phyloP scores from a whole-genome alignment of 2,888 invertebrate genomes.

The Eugnorisma glareosa region DNA sequence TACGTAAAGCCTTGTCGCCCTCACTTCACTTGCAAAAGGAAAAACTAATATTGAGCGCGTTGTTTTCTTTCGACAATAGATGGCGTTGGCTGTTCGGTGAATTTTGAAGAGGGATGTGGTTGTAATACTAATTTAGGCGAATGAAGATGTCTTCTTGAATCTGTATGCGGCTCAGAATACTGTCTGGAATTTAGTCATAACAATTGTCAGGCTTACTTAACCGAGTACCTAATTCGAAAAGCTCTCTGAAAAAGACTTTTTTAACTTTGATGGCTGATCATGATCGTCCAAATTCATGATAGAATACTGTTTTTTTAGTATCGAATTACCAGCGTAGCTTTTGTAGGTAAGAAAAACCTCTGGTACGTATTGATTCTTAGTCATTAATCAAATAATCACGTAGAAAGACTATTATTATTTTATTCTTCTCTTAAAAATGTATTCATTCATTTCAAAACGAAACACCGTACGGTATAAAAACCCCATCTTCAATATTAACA shows the following conservation, averaged over 20 bases:
- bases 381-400: not conserved
- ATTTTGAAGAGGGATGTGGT: constrained; percentile 36
- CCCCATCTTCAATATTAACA: constrained; percentile 61
- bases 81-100: constrained; percentile 63
- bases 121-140: constrained; percentile 38
- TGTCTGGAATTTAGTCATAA: not conserved
- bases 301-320: not conserved
- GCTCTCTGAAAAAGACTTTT: not conserved
- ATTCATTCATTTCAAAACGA: constrained; percentile 28
- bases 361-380: not conserved
- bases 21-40: constrained; percentile 70
- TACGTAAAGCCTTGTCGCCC: constrained; percentile 77
- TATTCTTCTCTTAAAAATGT: constrained; percentile 31
- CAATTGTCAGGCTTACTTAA: not conserved
- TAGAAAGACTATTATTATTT: not conserved
- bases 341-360: not conserved
- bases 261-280: accelerated
- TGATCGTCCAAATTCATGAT: not conserved
- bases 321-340: not conserved
- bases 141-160: constrained; percentile 10
- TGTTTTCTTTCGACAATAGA: constrained; percentile 61
- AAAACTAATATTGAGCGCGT: constrained; percentile 65
- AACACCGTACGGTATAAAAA: constrained; percentile 27
- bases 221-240: not conserved
- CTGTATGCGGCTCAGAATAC: not conserved